Percentiles rank a stretch among this genome's conserved stretches.
Conservation (phyloP, 2,113 vertebrate genomes). For the Thalassarche chlororhynchos region DNA sequence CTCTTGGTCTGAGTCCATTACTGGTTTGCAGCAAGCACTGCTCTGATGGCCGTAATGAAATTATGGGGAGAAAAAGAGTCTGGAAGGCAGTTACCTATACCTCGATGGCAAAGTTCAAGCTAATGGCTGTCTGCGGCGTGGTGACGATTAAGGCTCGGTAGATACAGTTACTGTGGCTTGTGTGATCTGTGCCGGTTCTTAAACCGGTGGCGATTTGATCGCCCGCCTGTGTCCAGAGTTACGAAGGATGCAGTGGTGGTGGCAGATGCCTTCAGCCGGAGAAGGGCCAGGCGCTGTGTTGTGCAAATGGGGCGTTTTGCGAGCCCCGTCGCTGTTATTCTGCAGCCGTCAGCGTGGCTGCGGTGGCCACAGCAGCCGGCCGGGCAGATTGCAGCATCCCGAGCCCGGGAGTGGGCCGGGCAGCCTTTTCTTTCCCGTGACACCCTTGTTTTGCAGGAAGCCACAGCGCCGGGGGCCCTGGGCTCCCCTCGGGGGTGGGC, state of each 20-base stretch:
- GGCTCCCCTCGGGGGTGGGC: neutral
- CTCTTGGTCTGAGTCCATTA: neutral
- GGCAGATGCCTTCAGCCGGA: neutral
- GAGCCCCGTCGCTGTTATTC: neutral
- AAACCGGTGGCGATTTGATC: accelerated
- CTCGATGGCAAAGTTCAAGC: neutral
- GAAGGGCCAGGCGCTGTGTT: accelerated
- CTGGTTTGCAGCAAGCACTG: neutral
- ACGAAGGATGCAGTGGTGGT: neutral
- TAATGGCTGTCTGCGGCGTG: neutral
- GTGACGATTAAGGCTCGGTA: neutral
- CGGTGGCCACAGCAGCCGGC: accelerated
- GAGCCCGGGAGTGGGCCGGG: neutral
- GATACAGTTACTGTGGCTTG: accelerated
- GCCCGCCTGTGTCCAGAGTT: accelerated
- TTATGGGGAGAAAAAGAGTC: neutral
- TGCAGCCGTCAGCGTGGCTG: neutral
- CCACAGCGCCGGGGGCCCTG: neutral
- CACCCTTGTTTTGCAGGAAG: neutral
- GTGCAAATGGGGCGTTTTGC: neutral
- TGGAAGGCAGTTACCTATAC: accelerated
- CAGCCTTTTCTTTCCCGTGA: neutral
- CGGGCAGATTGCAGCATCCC: neutral
- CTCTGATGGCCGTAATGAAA: neutral
- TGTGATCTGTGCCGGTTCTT: accelerated